Evolutionary conservation across 1,140 invertebrate species (phyloP), one percentile per base, ranked within the genome.

Genomic region (Drosophila ironensis): DNA sequence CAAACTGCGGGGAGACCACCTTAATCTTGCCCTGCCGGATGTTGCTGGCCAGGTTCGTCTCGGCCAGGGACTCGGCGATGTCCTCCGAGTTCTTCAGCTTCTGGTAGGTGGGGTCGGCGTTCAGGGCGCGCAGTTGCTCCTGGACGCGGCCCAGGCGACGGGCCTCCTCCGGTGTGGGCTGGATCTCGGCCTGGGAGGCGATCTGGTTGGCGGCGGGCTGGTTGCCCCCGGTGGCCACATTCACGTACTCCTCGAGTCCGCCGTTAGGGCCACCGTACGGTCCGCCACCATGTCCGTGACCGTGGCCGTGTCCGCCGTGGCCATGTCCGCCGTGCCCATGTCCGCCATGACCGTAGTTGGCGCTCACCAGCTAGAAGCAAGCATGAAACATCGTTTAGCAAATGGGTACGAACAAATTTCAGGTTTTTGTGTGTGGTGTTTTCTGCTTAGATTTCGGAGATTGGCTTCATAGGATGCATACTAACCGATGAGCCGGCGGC

Each of bases 1-100:
- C 82, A n/a, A 68, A 73, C 64, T 88, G 88, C 16, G 87, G 87
- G 16, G 87, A 80, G 24, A 89, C 87, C 48, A 89, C 80, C 61
- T 82, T 88, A 53, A 89, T 86, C 42, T 86, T 86, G 64, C 87
- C 87, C 52, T 88, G 87, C 27, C 87, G 87, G n/a, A 89, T 89
- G 60, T 81, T 86, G 61, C 82, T 72, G 42, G 87, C 87, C 75
- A 89, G 42, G 27, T 70, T 87, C 41, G 51, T 71, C 60, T 87
- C 70, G 22, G 87, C 87, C 19, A 89, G 67, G 0, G 87, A 74
- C 17, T 89, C 87, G 64, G 87, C 87, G 46, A 89, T 89, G 19
- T 88, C 75, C 66, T 89, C 87, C 17, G 87, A 88, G 64, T 88
- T 87, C 57, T 81, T 81, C 64, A 87, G 64, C 60, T 87, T 88